Percentiles rank a stretch among this genome's conserved stretches.
Evolutionary conservation across 2,113 vertebrate genomes (phyloP).

Genomic region (Arothron firmamentum): DNA sequence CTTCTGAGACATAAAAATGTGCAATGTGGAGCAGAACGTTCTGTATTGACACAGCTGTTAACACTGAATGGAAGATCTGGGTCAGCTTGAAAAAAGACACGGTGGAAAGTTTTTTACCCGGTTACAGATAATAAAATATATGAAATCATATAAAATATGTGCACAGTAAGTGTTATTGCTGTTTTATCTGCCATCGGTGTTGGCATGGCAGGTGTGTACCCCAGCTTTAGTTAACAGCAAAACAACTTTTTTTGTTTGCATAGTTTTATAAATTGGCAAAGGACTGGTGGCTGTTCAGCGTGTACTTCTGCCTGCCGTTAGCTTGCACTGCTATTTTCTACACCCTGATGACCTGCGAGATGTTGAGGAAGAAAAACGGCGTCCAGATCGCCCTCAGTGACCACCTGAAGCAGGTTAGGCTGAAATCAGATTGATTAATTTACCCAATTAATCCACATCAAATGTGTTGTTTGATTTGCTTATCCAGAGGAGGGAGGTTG

Average conservation of each 20-base stretch:
- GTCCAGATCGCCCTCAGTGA: conserved; percentile 91
- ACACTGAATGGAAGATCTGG: not conserved
- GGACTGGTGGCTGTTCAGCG: conserved; percentile 95
- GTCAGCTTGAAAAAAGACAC: not conserved
- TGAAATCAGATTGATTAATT: not conserved
- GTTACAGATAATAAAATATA: not conserved
- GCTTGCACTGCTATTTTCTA: conserved; percentile 92
- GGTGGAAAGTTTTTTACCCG: not conserved
- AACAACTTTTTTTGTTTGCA: conserved; percentile 16
- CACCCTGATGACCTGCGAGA: conserved; percentile 96
- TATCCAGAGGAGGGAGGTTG: conserved; percentile 90
- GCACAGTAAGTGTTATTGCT: too few relatives aligned
- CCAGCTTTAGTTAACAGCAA: too few relatives aligned
- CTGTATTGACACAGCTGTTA: conserved; percentile 39
- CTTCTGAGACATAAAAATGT: not conserved
- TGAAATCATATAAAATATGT: too few relatives aligned
- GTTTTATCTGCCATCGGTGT: too few relatives aligned
- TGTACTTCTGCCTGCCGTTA: conserved; percentile 94
- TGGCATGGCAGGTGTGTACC: too few relatives aligned
- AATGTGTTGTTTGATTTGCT: conserved; percentile 17
- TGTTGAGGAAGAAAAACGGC: conserved; percentile 94
- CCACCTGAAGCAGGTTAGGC: conserved; percentile 88
- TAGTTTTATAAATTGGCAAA: conserved; percentile 92
- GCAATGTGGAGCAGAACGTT: not conserved
- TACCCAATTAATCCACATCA: not conserved